These are phyloP conservation scores for Drosophila ananassae DNA, from an alignment of 1,140 invertebrate species.

Conservation along the genomic window DNA sequence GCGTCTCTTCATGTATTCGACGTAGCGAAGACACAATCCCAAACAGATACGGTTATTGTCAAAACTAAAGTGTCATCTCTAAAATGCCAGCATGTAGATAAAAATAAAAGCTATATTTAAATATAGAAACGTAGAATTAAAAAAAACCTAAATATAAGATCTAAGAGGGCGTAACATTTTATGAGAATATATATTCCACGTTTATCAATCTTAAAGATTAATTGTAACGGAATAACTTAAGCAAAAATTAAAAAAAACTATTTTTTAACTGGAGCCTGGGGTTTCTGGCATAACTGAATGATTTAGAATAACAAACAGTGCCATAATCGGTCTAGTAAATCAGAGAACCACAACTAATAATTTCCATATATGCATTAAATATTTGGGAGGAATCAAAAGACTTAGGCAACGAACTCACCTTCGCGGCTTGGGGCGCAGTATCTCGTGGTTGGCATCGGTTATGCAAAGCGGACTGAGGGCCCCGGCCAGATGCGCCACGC, in stretches of 20 bases:
- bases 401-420: conserved; percentile 86
- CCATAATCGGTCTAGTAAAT: conserved; percentile 19
- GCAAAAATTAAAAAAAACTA: not conserved
- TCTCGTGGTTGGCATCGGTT: conserved; percentile 91
- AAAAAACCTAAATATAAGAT: not conserved
- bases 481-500: conserved; percentile 87
- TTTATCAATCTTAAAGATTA: not conserved
- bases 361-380: conserved; percentile 29
- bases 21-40: not conserved
- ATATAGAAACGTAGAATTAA: not conserved
- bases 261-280: not conserved
- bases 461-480: conserved; percentile 88
- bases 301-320: conserved; percentile 32
- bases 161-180: not conserved
- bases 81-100: not conserved
- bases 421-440: conserved; percentile 93
- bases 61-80: conserved; percentile 1
- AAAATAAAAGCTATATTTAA: not conserved
- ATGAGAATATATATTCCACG: not conserved
- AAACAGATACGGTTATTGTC: not conserved
- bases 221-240: not conserved
- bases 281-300: not conserved
- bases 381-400: conserved; percentile 21
- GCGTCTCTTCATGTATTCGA: not conserved
- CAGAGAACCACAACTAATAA: conserved; percentile 27